Evolutionary conservation across 2,113 vertebrate genomes (phyloP).

Genomic region (Gobio gobio): DNA sequence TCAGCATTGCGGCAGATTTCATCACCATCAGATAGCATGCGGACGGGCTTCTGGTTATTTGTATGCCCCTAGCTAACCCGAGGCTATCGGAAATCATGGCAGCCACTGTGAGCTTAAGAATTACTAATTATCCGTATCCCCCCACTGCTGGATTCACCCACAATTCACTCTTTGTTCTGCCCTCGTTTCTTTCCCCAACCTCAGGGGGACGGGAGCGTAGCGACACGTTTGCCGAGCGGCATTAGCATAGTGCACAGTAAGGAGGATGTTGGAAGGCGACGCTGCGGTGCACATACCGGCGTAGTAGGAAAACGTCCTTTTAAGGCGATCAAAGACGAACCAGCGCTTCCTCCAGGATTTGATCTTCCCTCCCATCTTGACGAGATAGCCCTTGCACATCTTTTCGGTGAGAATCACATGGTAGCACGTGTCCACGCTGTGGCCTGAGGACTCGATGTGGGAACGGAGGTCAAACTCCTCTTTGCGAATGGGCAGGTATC

Average conservation of each 20-base stretch:
- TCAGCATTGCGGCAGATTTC: conserved; percentile 79
- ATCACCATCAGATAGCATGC: conserved; percentile 79
- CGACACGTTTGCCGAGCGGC: conserved; percentile 40
- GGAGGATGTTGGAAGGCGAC: conserved; percentile 41
- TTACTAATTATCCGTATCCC: conserved; percentile 59
- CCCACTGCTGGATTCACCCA: conserved; percentile 47
- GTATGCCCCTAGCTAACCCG: conserved; percentile 68
- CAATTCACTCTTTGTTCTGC: conserved; percentile 51
- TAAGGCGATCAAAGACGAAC: conserved; percentile 98
- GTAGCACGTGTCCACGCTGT: conserved; percentile 91
- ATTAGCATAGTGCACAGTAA: conserved; percentile 62
- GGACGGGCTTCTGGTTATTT: conserved; percentile 70
- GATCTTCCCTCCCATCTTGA: conserved; percentile 99
- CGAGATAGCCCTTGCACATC: conserved; percentile 95
- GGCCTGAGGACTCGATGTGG: conserved; percentile 92
- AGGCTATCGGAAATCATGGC: conserved; percentile 67
- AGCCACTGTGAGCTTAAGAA: conserved; percentile 57
- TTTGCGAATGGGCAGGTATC: conserved; percentile 94
- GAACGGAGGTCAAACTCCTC: conserved; percentile 95
- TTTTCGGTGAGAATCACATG: conserved; percentile 91
- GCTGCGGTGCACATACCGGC: conserved; percentile 77
- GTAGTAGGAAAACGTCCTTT: conserved; percentile 94
- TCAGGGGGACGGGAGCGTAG: conserved; percentile 22
- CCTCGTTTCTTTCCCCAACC: conserved; percentile 42
- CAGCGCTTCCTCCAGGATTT: conserved; percentile 99